Percentiles rank a stretch among this genome's conserved stretches.
Conservation (phyloP, 2,888 invertebrate species). For the Tetrapedia diversipes region DNA sequence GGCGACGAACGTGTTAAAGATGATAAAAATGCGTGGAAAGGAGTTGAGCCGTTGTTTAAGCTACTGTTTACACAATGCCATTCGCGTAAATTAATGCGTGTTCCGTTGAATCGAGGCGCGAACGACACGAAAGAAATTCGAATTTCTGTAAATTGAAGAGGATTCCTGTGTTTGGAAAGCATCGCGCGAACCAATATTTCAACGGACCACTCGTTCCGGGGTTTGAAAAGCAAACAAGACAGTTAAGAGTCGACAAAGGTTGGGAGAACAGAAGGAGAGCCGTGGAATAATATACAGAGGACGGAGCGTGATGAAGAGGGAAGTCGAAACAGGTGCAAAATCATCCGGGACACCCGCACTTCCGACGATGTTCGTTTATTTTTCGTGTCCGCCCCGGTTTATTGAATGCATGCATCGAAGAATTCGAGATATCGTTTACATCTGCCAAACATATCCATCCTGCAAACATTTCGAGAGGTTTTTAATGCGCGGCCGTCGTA, state of each 20-base stretch:
- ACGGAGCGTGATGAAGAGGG: constrained; percentile 26
- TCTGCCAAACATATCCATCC: constrained; percentile 5
- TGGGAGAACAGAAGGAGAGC: constrained; percentile 14
- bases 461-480: constrained; percentile 18
- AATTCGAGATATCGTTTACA: constrained; percentile 30
- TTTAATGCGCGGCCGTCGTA: constrained; percentile 4
- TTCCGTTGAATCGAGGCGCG: too few relatives aligned
- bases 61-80: too few relatives aligned
- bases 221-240: constrained; percentile 14
- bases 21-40: too few relatives aligned
- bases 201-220: background rate
- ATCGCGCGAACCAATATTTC: constrained; percentile 8
- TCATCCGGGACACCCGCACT: constrained; percentile 19
- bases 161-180: constrained; percentile 3
- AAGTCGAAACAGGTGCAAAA: constrained; percentile 53
- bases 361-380: constrained; percentile 36
- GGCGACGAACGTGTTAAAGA: too few relatives aligned
- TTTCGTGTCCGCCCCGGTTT: constrained; percentile 38
- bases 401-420: constrained; percentile 29
- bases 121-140: too few relatives aligned
- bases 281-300: constrained; percentile 42
- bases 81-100: too few relatives aligned
- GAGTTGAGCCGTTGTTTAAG: too few relatives aligned
- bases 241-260: constrained; percentile 22
- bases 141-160: too few relatives aligned